Conservation (phyloP, 1,140 invertebrate species). For the Hesperophylax magnus region DNA sequence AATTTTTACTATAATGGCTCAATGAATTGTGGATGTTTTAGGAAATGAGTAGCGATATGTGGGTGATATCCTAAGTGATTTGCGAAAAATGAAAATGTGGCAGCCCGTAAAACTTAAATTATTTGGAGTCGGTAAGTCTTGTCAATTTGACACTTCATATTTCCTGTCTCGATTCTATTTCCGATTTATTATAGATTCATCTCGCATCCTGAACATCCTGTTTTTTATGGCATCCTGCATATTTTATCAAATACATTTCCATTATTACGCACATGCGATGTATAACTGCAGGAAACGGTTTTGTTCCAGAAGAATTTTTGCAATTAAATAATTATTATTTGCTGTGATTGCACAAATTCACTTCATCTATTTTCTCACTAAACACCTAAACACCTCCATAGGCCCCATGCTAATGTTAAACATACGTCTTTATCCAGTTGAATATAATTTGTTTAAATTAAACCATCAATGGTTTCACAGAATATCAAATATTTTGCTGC, state of each 20-base stretch:
- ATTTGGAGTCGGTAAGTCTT: slow-evolving; percentile 54
- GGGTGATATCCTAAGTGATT: slow-evolving; percentile 25
- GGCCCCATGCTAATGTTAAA: no score
- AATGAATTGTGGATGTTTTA: slow-evolving; percentile 30
- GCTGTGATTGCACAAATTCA: no score
- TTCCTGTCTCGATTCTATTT: slow-evolving; percentile 45
- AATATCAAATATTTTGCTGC: no score
- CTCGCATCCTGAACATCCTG: slow-evolving; percentile 40
- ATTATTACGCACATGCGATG: not conserved
- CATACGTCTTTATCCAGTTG: no score
- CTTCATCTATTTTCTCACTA: no score
- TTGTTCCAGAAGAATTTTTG: no score
- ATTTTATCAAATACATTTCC: not conserved
- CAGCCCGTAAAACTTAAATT: slow-evolving; percentile 52
- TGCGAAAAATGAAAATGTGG: slow-evolving; percentile 48
- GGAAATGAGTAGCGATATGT: slow-evolving; percentile 31
- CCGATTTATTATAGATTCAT: slow-evolving; percentile 51
- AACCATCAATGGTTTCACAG: no score
- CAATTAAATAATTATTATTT: no score
- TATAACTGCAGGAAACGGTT: not conserved
- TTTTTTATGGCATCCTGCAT: slow-evolving; percentile 34
- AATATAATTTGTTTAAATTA: no score
- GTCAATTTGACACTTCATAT: slow-evolving; percentile 44
- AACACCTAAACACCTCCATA: no score
- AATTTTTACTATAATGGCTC: slow-evolving; percentile 45